Conservation (phyloP, 1,140 invertebrate species). For the Ceratitis capitata region DNA sequence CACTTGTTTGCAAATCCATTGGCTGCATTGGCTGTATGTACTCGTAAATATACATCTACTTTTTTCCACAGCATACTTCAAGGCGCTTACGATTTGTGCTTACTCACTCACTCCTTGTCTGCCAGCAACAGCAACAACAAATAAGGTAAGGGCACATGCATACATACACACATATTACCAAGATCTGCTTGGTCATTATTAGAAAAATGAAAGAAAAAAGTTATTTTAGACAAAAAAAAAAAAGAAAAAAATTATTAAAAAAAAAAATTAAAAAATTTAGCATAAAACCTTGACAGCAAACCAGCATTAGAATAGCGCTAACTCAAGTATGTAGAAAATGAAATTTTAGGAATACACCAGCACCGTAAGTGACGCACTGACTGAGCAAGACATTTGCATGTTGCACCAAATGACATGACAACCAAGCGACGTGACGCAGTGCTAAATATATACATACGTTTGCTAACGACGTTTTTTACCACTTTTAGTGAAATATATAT, state of each 20-base stretch:
- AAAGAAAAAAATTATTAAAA: background rate
- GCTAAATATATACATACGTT: background rate
- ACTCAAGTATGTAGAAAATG: background rate
- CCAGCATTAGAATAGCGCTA: background rate
- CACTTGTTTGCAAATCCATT: background rate
- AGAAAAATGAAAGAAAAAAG: background rate
- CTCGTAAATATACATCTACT: no score
- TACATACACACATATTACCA: background rate
- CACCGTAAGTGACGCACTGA: background rate
- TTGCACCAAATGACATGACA: constrained; percentile 15
- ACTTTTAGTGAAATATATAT: no score
- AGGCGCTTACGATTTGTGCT: background rate
- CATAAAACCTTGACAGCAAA: background rate
- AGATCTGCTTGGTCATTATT: background rate
- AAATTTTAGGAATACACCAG: background rate
- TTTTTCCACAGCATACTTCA: background rate
- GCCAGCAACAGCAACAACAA: background rate
- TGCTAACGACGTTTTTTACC: no score
- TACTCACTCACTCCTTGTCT: background rate
- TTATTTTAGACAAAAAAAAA: background rate
- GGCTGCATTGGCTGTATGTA: background rate
- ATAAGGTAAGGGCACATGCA: background rate
- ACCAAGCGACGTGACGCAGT: background rate
- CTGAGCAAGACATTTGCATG: background rate
- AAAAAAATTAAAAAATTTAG: background rate